Base-by-base conservation (phyloP, 30 jellyfish, hydroid and myxozoan genomes). In the Nemopilema nomurai region DNA sequence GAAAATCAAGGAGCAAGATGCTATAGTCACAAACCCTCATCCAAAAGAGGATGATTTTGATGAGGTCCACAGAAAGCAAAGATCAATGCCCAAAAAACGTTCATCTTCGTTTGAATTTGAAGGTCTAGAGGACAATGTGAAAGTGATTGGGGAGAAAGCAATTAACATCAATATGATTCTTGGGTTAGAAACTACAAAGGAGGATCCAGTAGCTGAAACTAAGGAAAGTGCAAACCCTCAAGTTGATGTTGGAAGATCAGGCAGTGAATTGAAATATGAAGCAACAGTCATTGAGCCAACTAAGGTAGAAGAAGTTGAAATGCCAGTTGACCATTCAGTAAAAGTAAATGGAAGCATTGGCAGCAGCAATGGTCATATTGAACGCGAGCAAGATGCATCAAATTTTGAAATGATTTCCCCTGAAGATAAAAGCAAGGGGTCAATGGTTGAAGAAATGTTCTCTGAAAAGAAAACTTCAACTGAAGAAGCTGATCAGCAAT, bases 91-190 rank as follows among this genome's bases (percentile, higher is more conserved):
- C 17, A 78, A 70, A 41, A 87, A 78, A 31, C 83, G 96, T 27
- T 24, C 91, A 9, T 79, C 91, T 3, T 88, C 96, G 8, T 52
- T 73, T 71, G 96, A 88, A 32, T 88, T 88, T 88, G 83, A 71
- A 49, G 96, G 85, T 1, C 88, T 88, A 51, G 96, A 88, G 52
- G 96, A 79, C 1, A 88, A 73, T 68, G 81, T 80, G 23, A 70
- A 79, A 52, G 96, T 88, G 8, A 69, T 27, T 79, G 96, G 96
- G 18, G 66, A 69, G 28, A 79, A 64, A 17, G 28, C 92, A 49
- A 82, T 91, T 64, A 91, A 91, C 76, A 86, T 85, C 8, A 76
- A 91, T 72, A 80, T 94, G 23, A 70, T 85, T 0, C 89, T 91
- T 24, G 91, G 92, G 1, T 87, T 66, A 19, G 90, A 85, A 50